Evolutionary conservation across 2,797 vertebrate species (phyloP).

Genomic region (Diglossa cyanea): DNA sequence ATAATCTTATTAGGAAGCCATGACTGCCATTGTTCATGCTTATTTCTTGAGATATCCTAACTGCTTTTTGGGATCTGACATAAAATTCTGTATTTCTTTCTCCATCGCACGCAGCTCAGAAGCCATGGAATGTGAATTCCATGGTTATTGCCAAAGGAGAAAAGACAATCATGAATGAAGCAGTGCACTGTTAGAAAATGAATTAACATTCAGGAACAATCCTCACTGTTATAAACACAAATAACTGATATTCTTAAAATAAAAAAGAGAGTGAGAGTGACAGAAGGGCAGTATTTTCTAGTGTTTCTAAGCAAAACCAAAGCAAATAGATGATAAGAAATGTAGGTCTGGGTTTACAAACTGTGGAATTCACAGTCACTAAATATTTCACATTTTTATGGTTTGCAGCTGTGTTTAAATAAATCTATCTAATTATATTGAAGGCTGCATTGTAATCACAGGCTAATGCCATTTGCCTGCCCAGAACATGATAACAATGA

Average conservation of each 20-base stretch:
- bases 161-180: not conserved
- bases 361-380: no score
- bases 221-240: not conserved
- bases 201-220: not conserved
- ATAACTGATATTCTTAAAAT: not conserved
- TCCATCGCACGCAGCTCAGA: not conserved
- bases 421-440: no score
- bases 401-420: no score
- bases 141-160: not conserved
- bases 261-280: not conserved
- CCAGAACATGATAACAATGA: no score
- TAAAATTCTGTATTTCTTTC: not conserved
- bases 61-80: not conserved
- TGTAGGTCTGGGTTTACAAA: no score
- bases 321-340: not conserved
- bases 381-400: no score
- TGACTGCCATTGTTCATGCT: not conserved
- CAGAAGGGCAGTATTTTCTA: slow-evolving; percentile 15
- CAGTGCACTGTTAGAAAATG: not conserved
- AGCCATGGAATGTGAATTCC: not conserved
- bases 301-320: slow-evolving; percentile 3
- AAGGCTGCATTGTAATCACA: no score
- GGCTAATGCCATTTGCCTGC: no score
- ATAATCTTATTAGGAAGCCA: not conserved
- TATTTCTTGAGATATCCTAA: not conserved